Evolutionary conservation across 2,888 invertebrate genomes (phyloP), one percentile per base, ranked within the genome.

Genomic region (Maniola hyperantus): DNA sequence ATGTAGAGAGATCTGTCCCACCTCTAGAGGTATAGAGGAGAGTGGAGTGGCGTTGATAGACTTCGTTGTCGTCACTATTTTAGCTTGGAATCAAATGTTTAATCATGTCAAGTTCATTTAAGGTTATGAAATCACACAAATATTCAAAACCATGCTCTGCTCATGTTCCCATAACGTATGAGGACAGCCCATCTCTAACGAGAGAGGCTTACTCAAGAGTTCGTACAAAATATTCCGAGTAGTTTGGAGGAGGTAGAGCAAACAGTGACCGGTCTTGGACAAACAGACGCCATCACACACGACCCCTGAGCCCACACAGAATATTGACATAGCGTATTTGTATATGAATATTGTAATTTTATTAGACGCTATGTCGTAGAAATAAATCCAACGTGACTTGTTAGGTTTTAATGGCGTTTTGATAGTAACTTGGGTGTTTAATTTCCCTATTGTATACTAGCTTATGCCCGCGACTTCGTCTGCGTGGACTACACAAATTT

Each of bases 231-330:
- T 87, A 88, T 89, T 89, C 87, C 77, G 82, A 89, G 88, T 86
- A 84, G 82, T 85, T 83, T 88, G 79, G 84, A 87, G 83, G 83
- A 85, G 84, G 82, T 80, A 78, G 79, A 80, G 83, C 84, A 91
- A 92, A 92, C 83, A 92, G 81, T 83, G 91, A 91, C 90, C 91
- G 90, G 89, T 90, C 81, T 83, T 89, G 83, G 81, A 77, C 84
- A 91, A 89, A 91, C 84, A 91, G 79, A 82, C 82, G 78, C 74
- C 73, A 75, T 76, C 73, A 79, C 79, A 79, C 80, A 78, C 83
- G 82, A 79, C 85, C 86, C 85, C 83, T 78, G 70, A 81, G 83
- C 83, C 83, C 81, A 83, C 83, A 83, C 82, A 86, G 81, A 80
- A 78, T 83, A 81, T 85, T 91, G 82, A 85, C 87, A 83, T 82